Evolutionary conservation across 2,797 vertebrate species (phyloP).

Genomic region (Pachyuromys duprasi): DNA sequence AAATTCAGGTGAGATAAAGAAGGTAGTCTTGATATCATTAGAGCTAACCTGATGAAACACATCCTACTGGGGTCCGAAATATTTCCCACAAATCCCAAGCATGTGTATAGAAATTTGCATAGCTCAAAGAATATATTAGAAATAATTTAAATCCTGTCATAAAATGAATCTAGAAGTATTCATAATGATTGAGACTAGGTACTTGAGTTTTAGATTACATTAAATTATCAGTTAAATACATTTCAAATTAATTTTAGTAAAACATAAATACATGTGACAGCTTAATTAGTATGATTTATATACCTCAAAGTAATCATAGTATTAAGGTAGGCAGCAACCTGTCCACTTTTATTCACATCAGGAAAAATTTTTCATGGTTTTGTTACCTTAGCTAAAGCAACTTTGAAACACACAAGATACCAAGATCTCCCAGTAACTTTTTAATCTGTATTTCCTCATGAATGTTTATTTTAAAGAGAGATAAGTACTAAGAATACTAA

Average conservation of each 20-base stretch:
- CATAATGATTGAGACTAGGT: slow-evolving; percentile 52
- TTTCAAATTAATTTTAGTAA: slow-evolving; percentile 71
- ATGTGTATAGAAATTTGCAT: background rate
- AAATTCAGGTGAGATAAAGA: background rate
- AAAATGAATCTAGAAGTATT: slow-evolving; percentile 18
- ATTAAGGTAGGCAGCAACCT: slow-evolving; percentile 72
- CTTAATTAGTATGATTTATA: slow-evolving; percentile 73
- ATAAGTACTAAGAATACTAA: background rate
- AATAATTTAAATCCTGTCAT: slow-evolving; percentile 16
- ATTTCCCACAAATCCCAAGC: background rate
- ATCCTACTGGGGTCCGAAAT: background rate
- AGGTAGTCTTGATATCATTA: background rate
- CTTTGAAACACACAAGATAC: background rate
- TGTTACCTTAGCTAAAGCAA: slow-evolving; percentile 5
- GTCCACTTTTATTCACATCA: slow-evolving; percentile 63
- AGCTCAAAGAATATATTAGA: background rate
- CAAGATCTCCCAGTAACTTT: background rate
- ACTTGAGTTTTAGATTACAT: slow-evolving; percentile 54
- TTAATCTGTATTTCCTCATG: too few relatives aligned
- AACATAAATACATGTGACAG: slow-evolving; percentile 70
- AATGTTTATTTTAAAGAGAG: slow-evolving; percentile 2
- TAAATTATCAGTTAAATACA: slow-evolving; percentile 74
- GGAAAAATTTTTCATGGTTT: background rate
- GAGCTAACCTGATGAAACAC: background rate
- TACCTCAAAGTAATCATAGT: slow-evolving; percentile 72